Base-by-base conservation (phyloP, 2,888 invertebrate genomes). In the Trissonchulus latispiculum region DNA sequence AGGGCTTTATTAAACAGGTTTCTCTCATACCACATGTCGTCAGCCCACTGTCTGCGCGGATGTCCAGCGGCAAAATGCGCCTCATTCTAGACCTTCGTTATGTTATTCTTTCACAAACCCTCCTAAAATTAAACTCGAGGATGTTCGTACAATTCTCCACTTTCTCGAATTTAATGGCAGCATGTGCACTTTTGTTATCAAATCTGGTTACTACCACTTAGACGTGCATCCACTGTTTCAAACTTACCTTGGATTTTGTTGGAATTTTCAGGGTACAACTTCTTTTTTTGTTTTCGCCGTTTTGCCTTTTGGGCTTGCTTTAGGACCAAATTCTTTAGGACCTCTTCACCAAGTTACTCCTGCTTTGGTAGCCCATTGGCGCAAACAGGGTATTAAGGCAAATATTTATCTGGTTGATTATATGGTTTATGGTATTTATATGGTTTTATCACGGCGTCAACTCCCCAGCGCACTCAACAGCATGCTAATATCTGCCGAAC, bases 131-230 rank as follows among this genome's bases (percentile, higher is more conserved):
- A 59, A 59, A n/a, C n/a, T 59, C 18, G 59, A 59, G 59, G 59
- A 59, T 59, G 18, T 59, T 18, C 18, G 59, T 23, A n/a, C n/a
- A 23, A n/a, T 59, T 18, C n/a, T 59, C 18, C n/a, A 18, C n/a
- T n/a, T 59, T 18, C 18, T 59, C 18, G 18, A 18, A 59, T n/a
- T n/a, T n/a, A 18, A 59, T 18, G 59, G 59, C 18, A 23, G 59
- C 18, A 59, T 59, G 59, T 18, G 18, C 59, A 59, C 18, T 59
- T 59, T 59, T 59, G 59, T 23, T n/a, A 59, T 59, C 59, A 59
- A 59, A 59, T 59, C 59, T n/a, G 59, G 59, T n/a, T 59, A 59
- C n/a, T 59, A 59, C 59, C 59, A 59, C 59, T 18, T 59, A 59
- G 59, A 59, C n/a, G 59, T 59, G 18, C 18, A 59, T 59, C 59